These are phyloP conservation scores for Protodeltote pygarga DNA, from an alignment of 2,888 invertebrate genomes.

Conservation along the genomic window DNA sequence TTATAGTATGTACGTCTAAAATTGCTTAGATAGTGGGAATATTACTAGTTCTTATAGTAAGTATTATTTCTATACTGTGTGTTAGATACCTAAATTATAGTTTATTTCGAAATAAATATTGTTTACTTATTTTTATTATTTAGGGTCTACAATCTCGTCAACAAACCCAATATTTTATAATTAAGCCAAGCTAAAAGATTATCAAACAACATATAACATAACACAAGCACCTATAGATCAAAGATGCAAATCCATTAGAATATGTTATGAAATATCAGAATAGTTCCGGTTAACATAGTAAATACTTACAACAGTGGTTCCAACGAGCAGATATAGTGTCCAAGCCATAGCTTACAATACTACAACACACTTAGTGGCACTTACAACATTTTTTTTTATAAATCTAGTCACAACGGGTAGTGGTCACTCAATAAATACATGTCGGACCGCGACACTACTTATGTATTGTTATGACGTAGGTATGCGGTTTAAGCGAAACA, in stretches of 20 bases:
- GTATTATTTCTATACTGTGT: no score
- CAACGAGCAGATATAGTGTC: conserved; percentile 62
- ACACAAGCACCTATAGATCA: no score
- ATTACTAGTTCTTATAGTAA: no score
- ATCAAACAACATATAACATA: no score
- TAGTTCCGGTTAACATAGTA: background rate
- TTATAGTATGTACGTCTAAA: no score
- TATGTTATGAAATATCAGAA: conserved; percentile 7
- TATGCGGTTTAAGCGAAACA: conserved; percentile 47
- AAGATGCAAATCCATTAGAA: conserved; percentile 6
- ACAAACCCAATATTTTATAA: no score
- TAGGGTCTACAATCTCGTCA: no score
- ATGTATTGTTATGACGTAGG: conserved; percentile 56
- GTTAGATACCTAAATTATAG: no score
- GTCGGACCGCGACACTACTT: conserved; percentile 59
- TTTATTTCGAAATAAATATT: no score
- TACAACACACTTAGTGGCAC: conserved; percentile 47
- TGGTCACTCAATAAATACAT: conserved; percentile 60
- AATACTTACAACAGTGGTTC: conserved; percentile 67
- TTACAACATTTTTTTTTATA: conserved; percentile 49
- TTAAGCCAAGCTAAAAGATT: no score
- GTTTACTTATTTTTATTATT: no score
- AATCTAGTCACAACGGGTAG: conserved; percentile 48
- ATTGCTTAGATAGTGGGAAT: no score
- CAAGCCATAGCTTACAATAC: conserved; percentile 70